Percentiles rank a stretch among this genome's conserved stretches.
These are phyloP conservation scores for Sander lucioperca DNA, from an alignment of 2,113 vertebrate species.

Conservation along the genomic window DNA sequence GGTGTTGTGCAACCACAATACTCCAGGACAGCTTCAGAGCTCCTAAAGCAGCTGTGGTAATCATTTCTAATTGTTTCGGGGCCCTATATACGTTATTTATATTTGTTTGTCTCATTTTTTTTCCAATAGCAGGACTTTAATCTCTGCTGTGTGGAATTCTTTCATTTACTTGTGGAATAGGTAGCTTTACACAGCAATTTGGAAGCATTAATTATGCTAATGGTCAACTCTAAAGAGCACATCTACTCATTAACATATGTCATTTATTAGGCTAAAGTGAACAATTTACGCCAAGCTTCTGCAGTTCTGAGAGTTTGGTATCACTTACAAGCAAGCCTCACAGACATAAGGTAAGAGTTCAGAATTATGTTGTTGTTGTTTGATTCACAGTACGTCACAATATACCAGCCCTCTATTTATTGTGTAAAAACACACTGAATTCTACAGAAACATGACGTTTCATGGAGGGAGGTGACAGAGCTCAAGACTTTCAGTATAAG, in stretches of 20 bases:
- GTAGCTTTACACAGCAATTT: neutral
- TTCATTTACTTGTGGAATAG: neutral
- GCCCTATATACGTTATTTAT: neutral
- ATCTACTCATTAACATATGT: neutral
- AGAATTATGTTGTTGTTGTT: neutral
- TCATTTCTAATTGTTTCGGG: slow-evolving; percentile 7
- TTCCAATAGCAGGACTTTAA: neutral
- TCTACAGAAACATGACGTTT: no score
- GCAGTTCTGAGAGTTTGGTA: neutral
- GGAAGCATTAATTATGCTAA: neutral
- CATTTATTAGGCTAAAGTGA: neutral
- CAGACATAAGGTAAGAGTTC: neutral
- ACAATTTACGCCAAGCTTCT: neutral
- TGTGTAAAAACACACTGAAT: neutral
- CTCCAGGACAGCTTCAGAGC: neutral
- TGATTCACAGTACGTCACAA: neutral
- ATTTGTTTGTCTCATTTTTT: neutral
- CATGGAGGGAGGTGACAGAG: no score
- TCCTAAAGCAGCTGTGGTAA: slow-evolving; percentile 8
- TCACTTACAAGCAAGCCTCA: neutral
- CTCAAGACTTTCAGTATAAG: no score
- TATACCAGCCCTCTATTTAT: neutral
- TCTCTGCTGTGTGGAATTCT: neutral
- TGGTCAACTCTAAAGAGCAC: neutral
- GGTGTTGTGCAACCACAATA: neutral